A percentile compares a stretch with the other conserved stretches of the same genome.
Evolutionary conservation across 2,888 invertebrate genomes (phyloP).

Genomic region (Sialis fuliginosa): DNA sequence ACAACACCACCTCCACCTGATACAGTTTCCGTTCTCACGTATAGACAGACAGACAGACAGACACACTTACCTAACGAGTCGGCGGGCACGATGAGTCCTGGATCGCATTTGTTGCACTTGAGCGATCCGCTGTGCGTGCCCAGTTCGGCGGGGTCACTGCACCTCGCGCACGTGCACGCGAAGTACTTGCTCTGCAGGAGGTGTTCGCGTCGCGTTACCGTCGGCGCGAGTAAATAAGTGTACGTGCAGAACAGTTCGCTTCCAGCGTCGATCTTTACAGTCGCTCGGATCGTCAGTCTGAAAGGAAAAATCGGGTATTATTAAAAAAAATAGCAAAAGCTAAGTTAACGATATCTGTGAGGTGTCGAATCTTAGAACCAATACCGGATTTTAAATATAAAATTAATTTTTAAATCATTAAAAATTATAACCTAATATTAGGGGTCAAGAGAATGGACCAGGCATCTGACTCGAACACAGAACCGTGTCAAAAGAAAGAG

Average conservation of each 20-base stretch:
- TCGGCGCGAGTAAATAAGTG: conserved; percentile 57
- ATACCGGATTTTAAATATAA: no score
- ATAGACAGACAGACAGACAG: background rate
- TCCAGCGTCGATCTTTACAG: conserved; percentile 42
- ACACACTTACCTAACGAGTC: conserved; percentile 42
- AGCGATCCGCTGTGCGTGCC: conserved; percentile 63
- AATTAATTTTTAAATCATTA: no score
- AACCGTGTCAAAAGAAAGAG: no score
- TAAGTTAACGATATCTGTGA: no score
- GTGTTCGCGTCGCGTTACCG: conserved; percentile 47
- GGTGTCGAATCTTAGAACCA: no score
- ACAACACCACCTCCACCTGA: background rate
- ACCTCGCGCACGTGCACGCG: conserved; percentile 54
- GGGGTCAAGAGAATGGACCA: no score
- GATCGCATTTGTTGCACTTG: conserved; percentile 60
- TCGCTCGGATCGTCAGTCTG: conserved; percentile 52
- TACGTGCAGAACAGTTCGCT: conserved; percentile 55
- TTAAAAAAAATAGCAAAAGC: background rate
- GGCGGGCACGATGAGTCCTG: conserved; percentile 43
- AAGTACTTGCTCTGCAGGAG: conserved; percentile 64
- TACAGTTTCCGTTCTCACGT: background rate
- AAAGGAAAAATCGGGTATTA: conserved; percentile 7
- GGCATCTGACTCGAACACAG: no score
- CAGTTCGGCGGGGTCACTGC: conserved; percentile 62
- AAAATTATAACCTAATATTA: no score